These are phyloP conservation scores for Wasmannia auropunctata DNA, from an alignment of 1,140 invertebrate species.

Conservation along the genomic window DNA sequence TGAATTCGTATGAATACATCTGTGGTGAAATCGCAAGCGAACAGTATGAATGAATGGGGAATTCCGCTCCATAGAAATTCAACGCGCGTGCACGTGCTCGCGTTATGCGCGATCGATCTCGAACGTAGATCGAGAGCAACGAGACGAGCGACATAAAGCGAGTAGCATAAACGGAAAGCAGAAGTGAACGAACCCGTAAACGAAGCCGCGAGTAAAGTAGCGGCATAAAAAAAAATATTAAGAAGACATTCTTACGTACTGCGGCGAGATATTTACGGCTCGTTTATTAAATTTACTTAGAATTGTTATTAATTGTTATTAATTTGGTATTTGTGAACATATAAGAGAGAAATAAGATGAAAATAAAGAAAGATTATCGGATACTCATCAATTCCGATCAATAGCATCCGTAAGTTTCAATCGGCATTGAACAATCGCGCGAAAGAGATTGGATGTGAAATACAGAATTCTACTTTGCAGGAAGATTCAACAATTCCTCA, in stretches of 20 bases:
- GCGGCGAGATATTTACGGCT: not conserved
- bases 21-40: conserved; percentile 49
- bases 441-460: not conserved
- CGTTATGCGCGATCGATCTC: conserved; percentile 46
- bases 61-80: conserved; percentile 46
- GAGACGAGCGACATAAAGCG: conserved; percentile 26
- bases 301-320: not conserved
- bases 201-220: not conserved
- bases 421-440: conserved; percentile 39
- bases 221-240: not conserved
- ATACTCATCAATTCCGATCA: conserved; percentile 62
- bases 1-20: conserved; percentile 59
- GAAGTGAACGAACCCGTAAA: conserved; percentile 35
- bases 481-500: not conserved
- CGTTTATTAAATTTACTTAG: not conserved
- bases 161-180: conserved; percentile 18
- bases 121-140: conserved; percentile 29
- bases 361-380: not conserved
- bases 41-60: conserved; percentile 42
- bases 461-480: not conserved
- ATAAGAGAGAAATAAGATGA: not conserved
- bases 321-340: not conserved
- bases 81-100: conserved; percentile 21
- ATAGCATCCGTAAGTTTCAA: conserved; percentile 74
- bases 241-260: not conserved